Evolutionary conservation across 1,140 invertebrate species (phyloP).

Genomic region (Drosophila mojavensis): DNA sequence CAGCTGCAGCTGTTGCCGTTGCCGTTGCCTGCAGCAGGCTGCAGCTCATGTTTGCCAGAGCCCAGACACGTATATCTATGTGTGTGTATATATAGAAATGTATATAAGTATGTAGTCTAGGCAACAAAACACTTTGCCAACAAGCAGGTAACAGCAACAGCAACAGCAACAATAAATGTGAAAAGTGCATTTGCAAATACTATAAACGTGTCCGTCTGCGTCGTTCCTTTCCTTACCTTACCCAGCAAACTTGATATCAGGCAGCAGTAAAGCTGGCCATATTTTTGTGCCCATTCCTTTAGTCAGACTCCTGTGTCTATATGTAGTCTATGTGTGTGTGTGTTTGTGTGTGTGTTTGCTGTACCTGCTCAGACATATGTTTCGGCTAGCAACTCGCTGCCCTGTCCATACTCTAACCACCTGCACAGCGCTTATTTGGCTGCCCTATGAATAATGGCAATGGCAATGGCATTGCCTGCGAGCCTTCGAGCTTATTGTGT

Average conservation of each 20-base stretch:
- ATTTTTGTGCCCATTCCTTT: slow-evolving; percentile 30
- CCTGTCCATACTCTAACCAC: slow-evolving; percentile 3
- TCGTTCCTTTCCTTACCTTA: neutral
- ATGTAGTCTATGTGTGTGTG: neutral
- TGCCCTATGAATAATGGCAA: slow-evolving; percentile 69
- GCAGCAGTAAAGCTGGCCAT: slow-evolving; percentile 35
- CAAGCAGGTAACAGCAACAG: slow-evolving; percentile 33
- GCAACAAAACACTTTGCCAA: slow-evolving; percentile 59
- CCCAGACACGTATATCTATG: slow-evolving; percentile 43
- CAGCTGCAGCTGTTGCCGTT: slow-evolving; percentile 53
- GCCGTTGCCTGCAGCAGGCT: no score
- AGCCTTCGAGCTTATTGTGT: slow-evolving; percentile 71
- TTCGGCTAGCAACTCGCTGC: slow-evolving; percentile 6
- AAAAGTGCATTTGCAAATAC: slow-evolving; percentile 77
- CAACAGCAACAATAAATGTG: slow-evolving; percentile 70
- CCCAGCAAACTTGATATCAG: neutral
- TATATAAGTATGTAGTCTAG: slow-evolving; percentile 25
- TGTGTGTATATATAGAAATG: neutral
- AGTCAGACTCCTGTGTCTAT: neutral
- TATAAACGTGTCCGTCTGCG: slow-evolving; percentile 62
- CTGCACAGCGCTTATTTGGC: slow-evolving; percentile 29
- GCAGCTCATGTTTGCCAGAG: slow-evolving; percentile 58
- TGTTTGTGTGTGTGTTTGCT: neutral
- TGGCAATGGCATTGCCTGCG: slow-evolving; percentile 47
- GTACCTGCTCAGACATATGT: slow-evolving; percentile 33